Conservation (phyloP, 2,888 invertebrate genomes). For the Nephrotoma appendiculata region DNA sequence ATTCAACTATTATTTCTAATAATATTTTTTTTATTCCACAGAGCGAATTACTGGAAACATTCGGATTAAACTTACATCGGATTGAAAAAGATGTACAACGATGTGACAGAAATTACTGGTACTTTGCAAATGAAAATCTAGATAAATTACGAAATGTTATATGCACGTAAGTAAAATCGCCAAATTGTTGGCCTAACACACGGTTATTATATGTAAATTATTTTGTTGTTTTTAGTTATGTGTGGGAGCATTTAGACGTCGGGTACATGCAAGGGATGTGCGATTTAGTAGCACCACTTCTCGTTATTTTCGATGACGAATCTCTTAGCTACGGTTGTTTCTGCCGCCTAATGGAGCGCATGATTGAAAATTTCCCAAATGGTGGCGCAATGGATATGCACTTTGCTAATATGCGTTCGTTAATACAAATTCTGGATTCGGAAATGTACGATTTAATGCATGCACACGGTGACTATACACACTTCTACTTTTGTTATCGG, state of each 20-base stretch:
- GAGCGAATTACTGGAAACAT: conserved; percentile 71
- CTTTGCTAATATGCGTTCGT: conserved; percentile 83
- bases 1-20: no score
- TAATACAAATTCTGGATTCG: conserved; percentile 79
- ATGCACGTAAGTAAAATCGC: conserved; percentile 63
- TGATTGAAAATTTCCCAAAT: conserved; percentile 83
- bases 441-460: conserved; percentile 92
- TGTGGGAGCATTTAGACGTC: conserved; percentile 87
- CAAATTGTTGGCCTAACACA: neutral
- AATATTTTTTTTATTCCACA: conserved; percentile 30
- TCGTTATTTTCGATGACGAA: conserved; percentile 88
- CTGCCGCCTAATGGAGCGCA: conserved; percentile 76
- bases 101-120: conserved; percentile 88
- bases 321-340: conserved; percentile 84
- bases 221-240: conserved; percentile 49
- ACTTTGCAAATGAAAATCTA: conserved; percentile 77
- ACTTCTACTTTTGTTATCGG: conserved; percentile 94
- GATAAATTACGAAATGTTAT: conserved; percentile 88
- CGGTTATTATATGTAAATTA: neutral
- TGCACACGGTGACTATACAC: conserved; percentile 88
- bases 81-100: conserved; percentile 95
- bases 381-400: conserved; percentile 92
- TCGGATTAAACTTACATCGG: conserved; percentile 79
- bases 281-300: conserved; percentile 81
- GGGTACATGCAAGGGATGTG: conserved; percentile 99